Evolutionary conservation across 2,797 vertebrate species (phyloP), one percentile per base, ranked within the genome.

Genomic region (Decapterus maruadsi): DNA sequence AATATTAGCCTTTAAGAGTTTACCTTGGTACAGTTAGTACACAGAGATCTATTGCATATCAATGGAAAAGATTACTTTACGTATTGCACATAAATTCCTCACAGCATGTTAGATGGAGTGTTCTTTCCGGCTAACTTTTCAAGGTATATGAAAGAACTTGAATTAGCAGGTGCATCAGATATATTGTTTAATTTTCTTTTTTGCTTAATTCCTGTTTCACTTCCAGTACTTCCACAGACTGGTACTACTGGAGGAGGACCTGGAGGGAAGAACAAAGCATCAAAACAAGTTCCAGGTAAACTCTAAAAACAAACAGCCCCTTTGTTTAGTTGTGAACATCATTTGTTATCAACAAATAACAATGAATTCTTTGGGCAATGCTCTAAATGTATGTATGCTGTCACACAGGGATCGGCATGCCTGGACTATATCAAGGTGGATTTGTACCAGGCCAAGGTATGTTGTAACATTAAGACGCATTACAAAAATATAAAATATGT

Each of bases 351-450:
- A 51, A 13, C 19, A 12, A 72, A 17, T 79, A 72, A 78, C 6
- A 72, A 9, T 29, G 6, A 59, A 20, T 58, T 29, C 46, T 53
- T 38, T 6, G n/a, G 3, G 5, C 8, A 26, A 56, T 42, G 4
- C 16, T 54, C 6, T 59, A 13, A 77, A 72, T 22, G 3, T 54
- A 31, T 1, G 2, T 81, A 17, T 79, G 58, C 17, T 73, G 57
- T 80, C 55, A 66, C 69, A 5, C 90, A 99, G 98, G 97, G 38
- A 94, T 97, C 81, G 97, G 97, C 4, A 91, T 99, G 63, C 97
- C 97, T 57, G 97, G 97, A 67, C 95, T 95, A 20, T 97, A 97
- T 78, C 97, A 98, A 1, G 97, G 97, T 0, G 97, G 97, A 1
- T 95, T 96, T 59, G 93, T 97, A 53, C 97, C 97, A 4, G 96